Base-by-base conservation (phyloP, 2,888 invertebrate species). In the Arge pagana region DNA sequence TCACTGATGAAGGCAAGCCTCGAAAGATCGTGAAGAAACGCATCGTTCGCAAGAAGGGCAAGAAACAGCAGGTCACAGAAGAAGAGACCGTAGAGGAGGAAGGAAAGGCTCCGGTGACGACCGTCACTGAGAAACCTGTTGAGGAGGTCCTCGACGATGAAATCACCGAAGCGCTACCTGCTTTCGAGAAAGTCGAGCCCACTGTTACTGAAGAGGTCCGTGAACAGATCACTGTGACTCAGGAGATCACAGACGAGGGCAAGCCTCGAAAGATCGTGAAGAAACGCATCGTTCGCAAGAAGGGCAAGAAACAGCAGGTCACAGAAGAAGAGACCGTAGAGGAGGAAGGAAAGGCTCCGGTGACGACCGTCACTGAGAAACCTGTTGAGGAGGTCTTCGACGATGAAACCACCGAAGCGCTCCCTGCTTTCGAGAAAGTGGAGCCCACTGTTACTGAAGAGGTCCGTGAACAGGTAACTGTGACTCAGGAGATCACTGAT, bases 61-160 rank as follows among this genome's bases (percentile, higher is more conserved):
- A 68, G 0, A 79, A 80, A 48, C 67, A 77, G 55, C 79, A 80
- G 60, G 68, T 78, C 6, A 79, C 81, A 1, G 78, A 81, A 64
- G 78, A 79, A 10, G 70, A 78, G 56, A 54, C 53, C 56, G 62
- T 68, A 58, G 70, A 67, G 61, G 54, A 74, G 62, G 50, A 61
- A 65, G 67, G 54, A 42, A 74, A 67, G 59, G 60, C 58, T 10
- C 58, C 63, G 1, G 59, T 59, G 0, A 58, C 61, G 3, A 60
- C 63, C 4, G 43, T 61, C 11, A 57, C 55, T 21, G 58, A 41
- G 36, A 58, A 57, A 54, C 48, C 49, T 6, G 52, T 57, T 7
- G 55, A 58, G 11, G 54, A 60, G 51, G 58, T 66, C 4, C 57
- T 58, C 53, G 7, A 8, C 11, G 56, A 53, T 7, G 37, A 48